Conservation (phyloP, 1,140 invertebrate species). For the Limonius californicus region DNA sequence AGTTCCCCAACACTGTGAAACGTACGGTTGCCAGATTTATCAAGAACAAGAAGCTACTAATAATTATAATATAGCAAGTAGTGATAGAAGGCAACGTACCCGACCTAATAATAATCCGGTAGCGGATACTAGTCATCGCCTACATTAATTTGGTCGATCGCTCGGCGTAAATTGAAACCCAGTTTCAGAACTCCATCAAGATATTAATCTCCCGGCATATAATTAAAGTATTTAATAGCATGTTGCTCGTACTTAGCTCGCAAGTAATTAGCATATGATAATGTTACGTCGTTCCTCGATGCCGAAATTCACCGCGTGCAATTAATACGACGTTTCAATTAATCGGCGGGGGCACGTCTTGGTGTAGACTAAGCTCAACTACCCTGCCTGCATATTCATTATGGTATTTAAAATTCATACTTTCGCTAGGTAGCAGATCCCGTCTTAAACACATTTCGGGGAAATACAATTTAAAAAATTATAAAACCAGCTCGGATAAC, state of each 20-base stretch:
- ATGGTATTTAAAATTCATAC: constrained; percentile 5
- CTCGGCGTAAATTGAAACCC: constrained; percentile 24
- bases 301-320: constrained; percentile 20
- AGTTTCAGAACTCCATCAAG: constrained; percentile 28
- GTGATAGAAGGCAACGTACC: constrained; percentile 13
- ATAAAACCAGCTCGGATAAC: too few species aligned
- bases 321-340: constrained; percentile 13
- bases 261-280: constrained; percentile 30
- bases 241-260: constrained; percentile 26
- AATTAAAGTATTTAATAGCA: constrained; percentile 30
- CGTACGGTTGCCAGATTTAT: neutral
- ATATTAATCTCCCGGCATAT: constrained; percentile 30
- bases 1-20: neutral
- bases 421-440: neutral
- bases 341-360: constrained; percentile 6
- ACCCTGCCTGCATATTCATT: constrained; percentile 6
- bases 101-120: constrained; percentile 17
- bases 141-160: constrained; percentile 25
- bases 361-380: neutral
- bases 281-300: constrained; percentile 27
- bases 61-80: constrained; percentile 3
- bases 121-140: constrained; percentile 23
- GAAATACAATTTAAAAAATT: too few species aligned
- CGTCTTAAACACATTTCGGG: too few species aligned
- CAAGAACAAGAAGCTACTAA: neutral